Conservation (phyloP, 2,888 invertebrate genomes). For the Clanis bilineata region DNA sequence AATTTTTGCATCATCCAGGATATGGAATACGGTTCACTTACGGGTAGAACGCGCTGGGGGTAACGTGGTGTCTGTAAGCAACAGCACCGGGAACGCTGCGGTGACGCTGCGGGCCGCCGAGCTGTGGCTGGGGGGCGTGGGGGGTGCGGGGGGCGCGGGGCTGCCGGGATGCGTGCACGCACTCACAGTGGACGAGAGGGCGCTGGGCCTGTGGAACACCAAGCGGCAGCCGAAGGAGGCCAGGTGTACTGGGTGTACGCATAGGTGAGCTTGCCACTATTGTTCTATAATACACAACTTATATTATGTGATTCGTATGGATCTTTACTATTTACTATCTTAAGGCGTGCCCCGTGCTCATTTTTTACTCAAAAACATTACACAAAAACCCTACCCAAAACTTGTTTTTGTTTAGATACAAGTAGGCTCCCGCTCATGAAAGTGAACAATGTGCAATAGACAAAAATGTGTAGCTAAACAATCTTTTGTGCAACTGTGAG, state of each 20-base stretch:
- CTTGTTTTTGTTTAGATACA: too few species aligned
- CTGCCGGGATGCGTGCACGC: constrained; percentile 92
- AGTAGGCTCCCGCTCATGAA: too few species aligned
- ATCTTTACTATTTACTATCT: too few species aligned
- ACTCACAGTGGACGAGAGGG: constrained; percentile 88
- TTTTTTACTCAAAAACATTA: too few species aligned
- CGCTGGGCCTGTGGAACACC: constrained; percentile 95
- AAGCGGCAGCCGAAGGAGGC: constrained; percentile 83
- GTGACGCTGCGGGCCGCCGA: constrained; percentile 52
- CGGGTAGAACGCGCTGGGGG: constrained; percentile 80
- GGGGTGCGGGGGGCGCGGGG: constrained; percentile 59
- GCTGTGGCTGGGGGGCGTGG: constrained; percentile 61
- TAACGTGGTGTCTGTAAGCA: constrained; percentile 40
- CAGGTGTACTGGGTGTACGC: constrained; percentile 89
- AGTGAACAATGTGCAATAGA: too few species aligned
- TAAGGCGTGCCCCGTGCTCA: too few species aligned
- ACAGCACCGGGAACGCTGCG: constrained; percentile 43
- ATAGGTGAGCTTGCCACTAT: constrained; percentile 78
- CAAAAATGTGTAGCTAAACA: too few species aligned
- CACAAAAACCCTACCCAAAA: too few species aligned
- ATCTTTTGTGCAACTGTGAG: too few species aligned
- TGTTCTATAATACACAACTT: too few species aligned
- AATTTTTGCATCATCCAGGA: too few species aligned
- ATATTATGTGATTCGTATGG: too few species aligned
- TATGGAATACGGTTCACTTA: constrained; percentile 86